phyloP scores from a whole-genome alignment of 2,797 vertebrate species.

The Pseudochirops cupreus region DNA sequence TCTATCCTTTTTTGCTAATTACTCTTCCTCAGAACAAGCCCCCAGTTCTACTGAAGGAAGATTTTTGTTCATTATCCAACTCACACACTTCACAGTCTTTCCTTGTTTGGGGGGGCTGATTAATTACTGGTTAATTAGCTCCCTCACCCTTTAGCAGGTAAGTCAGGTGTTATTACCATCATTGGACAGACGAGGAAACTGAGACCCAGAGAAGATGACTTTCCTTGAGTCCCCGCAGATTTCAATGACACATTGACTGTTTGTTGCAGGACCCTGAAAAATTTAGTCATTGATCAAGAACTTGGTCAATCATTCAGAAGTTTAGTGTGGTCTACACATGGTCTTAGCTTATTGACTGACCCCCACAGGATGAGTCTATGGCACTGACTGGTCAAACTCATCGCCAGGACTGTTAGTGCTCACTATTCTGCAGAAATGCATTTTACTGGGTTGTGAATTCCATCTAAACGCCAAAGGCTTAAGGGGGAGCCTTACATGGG shows the following conservation, averaged over 20 bases:
- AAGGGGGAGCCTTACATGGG: slow-evolving; percentile 10
- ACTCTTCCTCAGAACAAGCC: slow-evolving; percentile 73
- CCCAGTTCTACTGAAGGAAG: slow-evolving; percentile 23
- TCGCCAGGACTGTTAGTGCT: slow-evolving; percentile 19
- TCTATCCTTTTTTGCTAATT: slow-evolving; percentile 48
- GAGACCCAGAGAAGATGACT: neutral
- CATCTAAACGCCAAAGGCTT: slow-evolving; percentile 38
- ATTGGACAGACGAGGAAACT: neutral
- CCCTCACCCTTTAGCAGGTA: neutral
- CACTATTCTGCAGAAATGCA: neutral
- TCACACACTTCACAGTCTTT: slow-evolving; percentile 71
- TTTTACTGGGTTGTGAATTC: slow-evolving; percentile 37
- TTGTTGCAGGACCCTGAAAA: neutral
- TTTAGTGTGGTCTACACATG: neutral
- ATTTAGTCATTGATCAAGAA: neutral
- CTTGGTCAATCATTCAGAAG: neutral
- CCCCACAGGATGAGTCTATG: neutral
- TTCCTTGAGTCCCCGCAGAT: neutral
- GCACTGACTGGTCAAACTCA: neutral
- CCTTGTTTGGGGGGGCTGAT: slow-evolving; percentile 69
- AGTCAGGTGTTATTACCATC: neutral
- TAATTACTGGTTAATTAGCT: neutral
- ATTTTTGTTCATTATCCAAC: slow-evolving; percentile 64
- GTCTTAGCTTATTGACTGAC: neutral
- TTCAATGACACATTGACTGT: neutral